Conservation (phyloP, 1,140 invertebrate species). For the Drosophila quadrilineata region DNA sequence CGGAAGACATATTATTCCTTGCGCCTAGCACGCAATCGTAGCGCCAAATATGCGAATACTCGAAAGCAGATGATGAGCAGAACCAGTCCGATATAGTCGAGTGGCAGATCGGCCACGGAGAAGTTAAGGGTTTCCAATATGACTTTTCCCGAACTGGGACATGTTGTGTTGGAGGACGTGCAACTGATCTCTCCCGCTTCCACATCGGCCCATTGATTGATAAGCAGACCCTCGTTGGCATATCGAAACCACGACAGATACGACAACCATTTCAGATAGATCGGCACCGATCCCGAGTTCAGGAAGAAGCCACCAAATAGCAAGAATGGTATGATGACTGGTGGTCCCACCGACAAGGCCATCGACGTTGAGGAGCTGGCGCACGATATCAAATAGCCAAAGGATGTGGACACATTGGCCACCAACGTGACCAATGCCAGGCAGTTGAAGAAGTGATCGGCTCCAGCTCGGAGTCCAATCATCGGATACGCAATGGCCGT, state of each 20-base stretch:
- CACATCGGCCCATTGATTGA: constrained; percentile 95
- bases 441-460: constrained; percentile 89
- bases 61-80: constrained; percentile 89
- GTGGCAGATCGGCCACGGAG: constrained; percentile 87
- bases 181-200: constrained; percentile 86
- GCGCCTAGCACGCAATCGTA: constrained; percentile 85
- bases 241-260: constrained; percentile 98
- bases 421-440: constrained; percentile 89
- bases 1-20: constrained; percentile 50
- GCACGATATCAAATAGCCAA: constrained; percentile 96
- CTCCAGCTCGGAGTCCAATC: constrained; percentile 89
- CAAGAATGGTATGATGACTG: constrained; percentile 95
- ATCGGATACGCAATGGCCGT: constrained; percentile 93
- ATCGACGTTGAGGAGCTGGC: constrained; percentile 90
- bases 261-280: constrained; percentile 94
- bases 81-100: constrained; percentile 87
- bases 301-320: constrained; percentile 98
- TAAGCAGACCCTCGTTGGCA: constrained; percentile 94
- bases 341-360: constrained; percentile 93
- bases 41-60: constrained; percentile 88
- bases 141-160: constrained; percentile 88
- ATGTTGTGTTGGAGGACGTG: constrained; percentile 87
- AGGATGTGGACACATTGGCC: constrained; percentile 94
- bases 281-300: constrained; percentile 93
- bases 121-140: constrained; percentile 92